Evolutionary conservation across 2,113 vertebrate genomes (phyloP).

Genomic region (Daboia siamensis): DNA sequence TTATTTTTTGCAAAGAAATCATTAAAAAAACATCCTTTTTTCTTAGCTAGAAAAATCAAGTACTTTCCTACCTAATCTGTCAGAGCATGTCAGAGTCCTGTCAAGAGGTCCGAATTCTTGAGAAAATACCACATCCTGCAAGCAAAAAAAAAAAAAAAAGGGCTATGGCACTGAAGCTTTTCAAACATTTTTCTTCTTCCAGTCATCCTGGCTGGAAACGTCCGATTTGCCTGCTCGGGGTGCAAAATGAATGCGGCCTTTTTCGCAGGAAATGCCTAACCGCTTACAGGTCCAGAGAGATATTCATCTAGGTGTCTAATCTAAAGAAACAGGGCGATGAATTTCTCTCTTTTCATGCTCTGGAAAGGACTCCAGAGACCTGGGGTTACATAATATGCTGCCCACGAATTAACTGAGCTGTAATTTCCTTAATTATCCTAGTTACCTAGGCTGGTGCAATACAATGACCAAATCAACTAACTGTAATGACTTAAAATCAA

Average conservation of each 20-base stretch:
- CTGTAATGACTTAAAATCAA: neutral
- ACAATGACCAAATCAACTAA: neutral
- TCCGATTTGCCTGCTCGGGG: slow-evolving; percentile 51
- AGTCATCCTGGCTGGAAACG: slow-evolving; percentile 31
- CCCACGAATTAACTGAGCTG: slow-evolving; percentile 2
- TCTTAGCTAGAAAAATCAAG: neutral
- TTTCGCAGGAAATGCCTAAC: slow-evolving; percentile 61
- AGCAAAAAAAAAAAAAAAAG: neutral
- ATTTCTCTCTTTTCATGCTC: slow-evolving; percentile 50
- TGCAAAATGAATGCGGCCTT: slow-evolving; percentile 14
- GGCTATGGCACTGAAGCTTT: neutral
- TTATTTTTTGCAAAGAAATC: neutral
- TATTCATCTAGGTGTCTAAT: slow-evolving; percentile 47
- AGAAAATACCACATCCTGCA: neutral
- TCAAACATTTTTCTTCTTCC: neutral
- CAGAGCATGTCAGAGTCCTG: neutral
- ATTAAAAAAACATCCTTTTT: neutral
- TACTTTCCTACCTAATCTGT: too few species aligned
- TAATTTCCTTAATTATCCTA: neutral
- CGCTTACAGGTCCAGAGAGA: slow-evolving; percentile 53
- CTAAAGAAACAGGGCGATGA: slow-evolving; percentile 56
- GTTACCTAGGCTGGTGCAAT: neutral
- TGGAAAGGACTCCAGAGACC: neutral
- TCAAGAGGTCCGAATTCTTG: neutral
- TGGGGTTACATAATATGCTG: neutral